Evolutionary conservation across 2,113 vertebrate species (phyloP).

Genomic region (Ovibos moschatus): DNA sequence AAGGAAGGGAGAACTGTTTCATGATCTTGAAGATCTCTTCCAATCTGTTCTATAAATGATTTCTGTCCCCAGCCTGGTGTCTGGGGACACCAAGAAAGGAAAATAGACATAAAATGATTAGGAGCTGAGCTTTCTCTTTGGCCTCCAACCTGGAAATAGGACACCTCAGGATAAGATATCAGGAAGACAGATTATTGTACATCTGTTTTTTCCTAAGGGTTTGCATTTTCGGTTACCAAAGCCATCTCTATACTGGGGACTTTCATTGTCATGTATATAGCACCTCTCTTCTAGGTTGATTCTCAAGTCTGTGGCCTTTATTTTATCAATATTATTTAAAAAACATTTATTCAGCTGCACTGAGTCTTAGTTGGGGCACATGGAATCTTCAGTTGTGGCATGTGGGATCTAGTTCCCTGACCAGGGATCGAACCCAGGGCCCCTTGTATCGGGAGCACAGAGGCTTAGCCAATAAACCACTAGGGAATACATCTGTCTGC

Average conservation of each 20-base stretch:
- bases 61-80: neutral
- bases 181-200: neutral
- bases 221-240: neutral
- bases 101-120: neutral
- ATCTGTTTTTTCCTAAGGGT: neutral
- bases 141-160: neutral
- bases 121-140: neutral
- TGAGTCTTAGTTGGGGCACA: neutral
- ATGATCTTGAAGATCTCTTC: neutral
- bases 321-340: neutral
- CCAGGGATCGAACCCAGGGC: neutral
- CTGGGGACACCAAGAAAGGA: neutral
- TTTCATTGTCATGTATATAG: neutral
- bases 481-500: neutral
- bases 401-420: neutral
- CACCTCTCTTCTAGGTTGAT: neutral
- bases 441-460: neutral
- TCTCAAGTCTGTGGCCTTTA: neutral
- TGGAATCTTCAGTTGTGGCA: neutral
- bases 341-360: neutral
- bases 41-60: neutral
- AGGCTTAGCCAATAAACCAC: neutral
- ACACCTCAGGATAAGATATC: neutral
- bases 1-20: neutral
- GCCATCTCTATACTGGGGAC: neutral